Evolutionary conservation across 2,888 invertebrate species (phyloP).

Genomic region (Cremastinae sp.): DNA sequence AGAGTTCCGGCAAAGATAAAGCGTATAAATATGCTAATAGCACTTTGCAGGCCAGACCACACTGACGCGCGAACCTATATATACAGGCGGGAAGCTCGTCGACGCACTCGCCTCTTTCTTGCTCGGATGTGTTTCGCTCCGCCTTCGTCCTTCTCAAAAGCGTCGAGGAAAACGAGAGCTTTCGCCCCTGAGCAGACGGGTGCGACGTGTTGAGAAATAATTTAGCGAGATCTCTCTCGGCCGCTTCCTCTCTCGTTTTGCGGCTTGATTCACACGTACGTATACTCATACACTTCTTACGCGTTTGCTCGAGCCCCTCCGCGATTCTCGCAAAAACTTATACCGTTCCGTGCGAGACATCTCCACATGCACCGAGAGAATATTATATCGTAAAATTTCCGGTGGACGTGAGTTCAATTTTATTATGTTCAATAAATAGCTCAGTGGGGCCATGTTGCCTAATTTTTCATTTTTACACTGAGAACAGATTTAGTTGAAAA

Average conservation of each 20-base stretch:
- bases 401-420: no score
- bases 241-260: slow-evolving; percentile 15
- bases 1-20: slow-evolving; percentile 64
- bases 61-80: slow-evolving; percentile 17
- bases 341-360: no score
- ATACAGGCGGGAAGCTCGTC: slow-evolving; percentile 5
- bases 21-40: slow-evolving; percentile 69
- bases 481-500: no score
- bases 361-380: no score
- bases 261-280: slow-evolving; percentile 8
- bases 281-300: neutral
- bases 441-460: no score
- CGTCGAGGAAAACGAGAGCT: slow-evolving; percentile 53
- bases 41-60: slow-evolving; percentile 60
- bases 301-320: no score
- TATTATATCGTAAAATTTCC: no score
- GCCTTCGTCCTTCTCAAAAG: slow-evolving; percentile 36
- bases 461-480: no score
- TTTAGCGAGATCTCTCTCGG: slow-evolving; percentile 56
- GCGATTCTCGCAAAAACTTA: neutral
- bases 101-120: slow-evolving; percentile 21
- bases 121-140: slow-evolving; percentile 34
- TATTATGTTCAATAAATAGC: no score
- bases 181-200: slow-evolving; percentile 47
- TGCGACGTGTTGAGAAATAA: slow-evolving; percentile 62